These are phyloP conservation scores for Menidia beryllina DNA, from an alignment of 2,113 vertebrate species.

Conservation along the genomic window DNA sequence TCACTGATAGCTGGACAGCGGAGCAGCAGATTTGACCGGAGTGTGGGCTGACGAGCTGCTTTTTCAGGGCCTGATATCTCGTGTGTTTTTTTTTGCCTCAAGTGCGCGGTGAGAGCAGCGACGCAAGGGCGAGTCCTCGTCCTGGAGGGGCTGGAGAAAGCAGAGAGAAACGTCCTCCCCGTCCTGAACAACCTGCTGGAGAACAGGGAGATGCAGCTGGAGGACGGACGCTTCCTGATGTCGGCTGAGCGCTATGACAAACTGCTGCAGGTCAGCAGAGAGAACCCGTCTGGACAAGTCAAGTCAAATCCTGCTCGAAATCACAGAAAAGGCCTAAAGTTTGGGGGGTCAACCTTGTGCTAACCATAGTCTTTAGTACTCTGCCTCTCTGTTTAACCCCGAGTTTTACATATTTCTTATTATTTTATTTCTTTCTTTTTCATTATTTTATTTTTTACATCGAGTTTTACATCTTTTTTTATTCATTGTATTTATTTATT, in stretches of 20 bases:
- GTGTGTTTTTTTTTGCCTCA: constrained; percentile 26
- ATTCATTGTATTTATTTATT: too few relatives aligned
- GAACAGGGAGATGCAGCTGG: constrained; percentile 98
- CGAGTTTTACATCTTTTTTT: too few relatives aligned
- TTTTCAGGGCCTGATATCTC: neutral
- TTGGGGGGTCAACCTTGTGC: too few relatives aligned
- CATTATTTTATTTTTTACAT: too few relatives aligned
- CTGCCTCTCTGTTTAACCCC: neutral
- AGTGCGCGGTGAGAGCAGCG: constrained; percentile 97
- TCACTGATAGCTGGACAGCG: constrained; percentile 23
- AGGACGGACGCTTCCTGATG: constrained; percentile 97
- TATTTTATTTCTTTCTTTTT: too few relatives aligned
- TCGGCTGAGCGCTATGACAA: constrained; percentile 94
- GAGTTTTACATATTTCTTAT: neutral
- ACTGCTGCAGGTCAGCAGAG: constrained; percentile 87
- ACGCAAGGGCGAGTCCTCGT: constrained; percentile 92
- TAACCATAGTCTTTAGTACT: too few relatives aligned
- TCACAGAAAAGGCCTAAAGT: too few relatives aligned
- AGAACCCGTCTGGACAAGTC: neutral
- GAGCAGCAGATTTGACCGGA: constrained; percentile 20
- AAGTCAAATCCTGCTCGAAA: too few relatives aligned
- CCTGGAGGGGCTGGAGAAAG: constrained; percentile 96
- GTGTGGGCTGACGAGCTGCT: neutral
- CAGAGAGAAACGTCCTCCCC: constrained; percentile 93
- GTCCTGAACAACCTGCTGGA: constrained; percentile 97